Evolutionary conservation across 2,797 vertebrate genomes (phyloP), one percentile per base, ranked within the genome.

Genomic region (Loris lydekkerianus): DNA sequence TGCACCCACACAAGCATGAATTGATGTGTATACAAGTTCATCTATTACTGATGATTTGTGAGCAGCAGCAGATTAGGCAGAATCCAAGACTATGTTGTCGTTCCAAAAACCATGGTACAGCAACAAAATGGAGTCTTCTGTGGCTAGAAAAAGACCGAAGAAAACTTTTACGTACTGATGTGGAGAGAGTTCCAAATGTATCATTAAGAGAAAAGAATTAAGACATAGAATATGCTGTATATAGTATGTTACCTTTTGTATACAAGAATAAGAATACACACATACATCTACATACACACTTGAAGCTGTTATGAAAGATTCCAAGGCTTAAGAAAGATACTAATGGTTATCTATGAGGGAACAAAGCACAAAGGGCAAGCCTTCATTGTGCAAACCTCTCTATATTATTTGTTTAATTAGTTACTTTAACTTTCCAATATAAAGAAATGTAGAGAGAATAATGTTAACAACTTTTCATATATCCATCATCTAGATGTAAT

Each of bases 401-500:
- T 31, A 67, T 65, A 67, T 9, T 8, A 31, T 70, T 72, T 61
- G 56, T 46, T 43, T 77, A 93, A 86, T 73, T 40, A 58, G n/a
- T 86, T 83, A 86, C 34, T 60, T 72, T 56, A 89, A 94, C 73
- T 87, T 89, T 76, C 34, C 65, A 94, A 81, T 29, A 78, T 49
- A 53, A 72, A 95, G 78, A 91, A 91, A 93, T 53, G 27, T 13
- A 37, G 40, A 89, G 53, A 93, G 61, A 89, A 37, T 75, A 78
- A 86, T 34, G 27, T 93, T 93, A 91, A 65, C 29, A 61, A 83
- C 65, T 67, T 56, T 49, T 77, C 37, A 84, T 4, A 60, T 60
- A 61, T 27, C 43, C 40, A 65, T 91, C 73, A 34, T 75, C 25
- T 40, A 69, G 40, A 67, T 89, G 89, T 81, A 86, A 77, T 27